These are phyloP conservation scores for Ectemnius continuus DNA, from an alignment of 2,888 invertebrate genomes.

Conservation along the genomic window DNA sequence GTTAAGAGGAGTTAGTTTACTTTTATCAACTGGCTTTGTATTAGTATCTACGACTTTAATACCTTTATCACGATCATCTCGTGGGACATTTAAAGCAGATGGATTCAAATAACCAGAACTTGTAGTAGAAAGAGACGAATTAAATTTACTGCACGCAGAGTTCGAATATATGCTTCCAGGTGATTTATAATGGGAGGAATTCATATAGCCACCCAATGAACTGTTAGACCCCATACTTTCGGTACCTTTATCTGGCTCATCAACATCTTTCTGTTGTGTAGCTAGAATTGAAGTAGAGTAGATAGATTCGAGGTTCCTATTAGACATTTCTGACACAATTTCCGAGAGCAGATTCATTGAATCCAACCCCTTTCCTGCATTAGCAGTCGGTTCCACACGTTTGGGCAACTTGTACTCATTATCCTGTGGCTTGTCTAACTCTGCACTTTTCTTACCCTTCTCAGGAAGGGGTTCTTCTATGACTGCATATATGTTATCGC, in stretches of 20 bases:
- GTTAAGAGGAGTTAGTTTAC: conserved; percentile 49
- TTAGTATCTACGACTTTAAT: conserved; percentile 17
- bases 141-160: conserved; percentile 79
- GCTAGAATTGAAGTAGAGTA: conserved; percentile 88
- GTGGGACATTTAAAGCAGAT: conserved; percentile 84
- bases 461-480: conserved; percentile 88
- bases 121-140: conserved; percentile 83
- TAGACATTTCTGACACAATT: conserved; percentile 92
- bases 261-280: conserved; percentile 81
- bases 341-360: conserved; percentile 90
- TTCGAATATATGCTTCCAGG: conserved; percentile 83
- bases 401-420: conserved; percentile 79
- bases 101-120: conserved; percentile 88
- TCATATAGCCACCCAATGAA: conserved; percentile 81
- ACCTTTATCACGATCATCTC: conserved; percentile 55
- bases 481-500: conserved; percentile 91
- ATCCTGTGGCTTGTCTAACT: conserved; percentile 67
- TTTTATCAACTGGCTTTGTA: conserved; percentile 39
- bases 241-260: conserved; percentile 63
- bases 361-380: conserved; percentile 78
- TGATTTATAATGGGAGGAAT: conserved; percentile 80
- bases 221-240: conserved; percentile 64
- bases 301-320: conserved; percentile 91
- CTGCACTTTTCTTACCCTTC: conserved; percentile 59
- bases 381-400: conserved; percentile 77